phyloP scores from a whole-genome alignment of 2,113 vertebrate genomes.

The Odocoileus hemionus region DNA sequence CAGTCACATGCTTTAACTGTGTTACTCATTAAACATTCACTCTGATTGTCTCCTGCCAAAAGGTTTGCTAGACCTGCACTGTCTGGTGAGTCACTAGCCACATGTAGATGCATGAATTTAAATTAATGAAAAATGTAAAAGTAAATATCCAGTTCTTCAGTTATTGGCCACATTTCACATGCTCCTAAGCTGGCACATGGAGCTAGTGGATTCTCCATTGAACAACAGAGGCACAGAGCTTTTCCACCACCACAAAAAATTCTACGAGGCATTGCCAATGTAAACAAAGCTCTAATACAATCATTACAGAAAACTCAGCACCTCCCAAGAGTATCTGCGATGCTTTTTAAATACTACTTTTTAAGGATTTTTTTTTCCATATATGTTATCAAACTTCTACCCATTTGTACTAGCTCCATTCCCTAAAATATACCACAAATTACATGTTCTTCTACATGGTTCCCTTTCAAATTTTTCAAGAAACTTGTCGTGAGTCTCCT shows the following conservation, averaged over 20 bases:
- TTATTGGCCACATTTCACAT: not conserved
- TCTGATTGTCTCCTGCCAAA: not conserved
- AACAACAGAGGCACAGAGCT: not conserved
- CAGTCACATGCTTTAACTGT: not conserved
- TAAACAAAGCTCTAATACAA: not conserved
- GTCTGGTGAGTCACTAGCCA: not conserved
- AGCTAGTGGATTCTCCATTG: not conserved
- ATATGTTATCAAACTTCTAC: not conserved
- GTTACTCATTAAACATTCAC: not conserved
- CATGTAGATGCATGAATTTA: not conserved
- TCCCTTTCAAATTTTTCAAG: not conserved
- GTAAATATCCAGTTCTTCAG: not conserved
- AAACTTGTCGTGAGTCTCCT: not conserved
- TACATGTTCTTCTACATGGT: not conserved
- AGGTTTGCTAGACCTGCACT: not conserved
- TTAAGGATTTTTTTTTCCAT: not conserved
- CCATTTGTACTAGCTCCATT: not conserved
- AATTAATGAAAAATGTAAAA: not conserved
- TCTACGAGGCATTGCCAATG: not conserved
- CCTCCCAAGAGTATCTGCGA: not conserved
- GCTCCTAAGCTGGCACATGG: not conserved
- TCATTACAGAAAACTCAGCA: not conserved
- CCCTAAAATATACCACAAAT: not conserved
- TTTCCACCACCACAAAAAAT: not conserved
- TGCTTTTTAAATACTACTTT: not conserved